Evolutionary conservation across 2,113 vertebrate species (phyloP), one percentile per base, ranked within the genome.

Genomic region (Monopterus albus): DNA sequence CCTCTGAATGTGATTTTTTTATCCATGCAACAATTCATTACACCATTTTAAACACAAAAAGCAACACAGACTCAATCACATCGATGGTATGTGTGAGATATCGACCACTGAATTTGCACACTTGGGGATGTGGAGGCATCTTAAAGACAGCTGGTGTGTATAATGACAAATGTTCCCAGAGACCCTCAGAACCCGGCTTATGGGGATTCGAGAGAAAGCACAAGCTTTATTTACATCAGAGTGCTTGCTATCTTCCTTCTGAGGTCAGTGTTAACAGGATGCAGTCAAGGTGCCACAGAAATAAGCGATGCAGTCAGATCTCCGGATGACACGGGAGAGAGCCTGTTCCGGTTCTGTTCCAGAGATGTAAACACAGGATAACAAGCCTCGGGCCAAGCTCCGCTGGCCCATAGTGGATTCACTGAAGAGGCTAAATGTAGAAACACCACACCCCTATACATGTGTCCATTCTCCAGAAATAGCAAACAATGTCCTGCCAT

Each of bases 301-400:
- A 91, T 88, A 91, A 90, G 50, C 70, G 5, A 31, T 39, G 75
- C 79, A 87, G 87, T 85, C 76, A 82, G 89, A 93, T 90, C 87
- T 92, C 82, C 75, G 83, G 84, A 15, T 38, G 5, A 61, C 74
- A 29, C 6, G 76, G 60, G 86, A 79, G 51, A 84, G 83, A 88
- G 83, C 31, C 82, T 42, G 59, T 81, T 85, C 85, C 68, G 64
- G 75, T 82, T 87, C 76, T 84, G 83, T 90, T 85, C 85, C 87
- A 80, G 72, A 72, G 84, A 78, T 78, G 87, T 92, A 89, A 92
- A 92, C 91, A 93, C 84, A 91, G 90, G 90, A 92, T 88, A 86
- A 88, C 78, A 83, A 79, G 35, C 64, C 71, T 23, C 55, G 50
- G 77, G 70, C 69, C 70, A 8, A 46, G 17, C 66, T 65, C 67